Conservation (phyloP, 2,888 invertebrate species). For the Rugalucina vietnamica region DNA sequence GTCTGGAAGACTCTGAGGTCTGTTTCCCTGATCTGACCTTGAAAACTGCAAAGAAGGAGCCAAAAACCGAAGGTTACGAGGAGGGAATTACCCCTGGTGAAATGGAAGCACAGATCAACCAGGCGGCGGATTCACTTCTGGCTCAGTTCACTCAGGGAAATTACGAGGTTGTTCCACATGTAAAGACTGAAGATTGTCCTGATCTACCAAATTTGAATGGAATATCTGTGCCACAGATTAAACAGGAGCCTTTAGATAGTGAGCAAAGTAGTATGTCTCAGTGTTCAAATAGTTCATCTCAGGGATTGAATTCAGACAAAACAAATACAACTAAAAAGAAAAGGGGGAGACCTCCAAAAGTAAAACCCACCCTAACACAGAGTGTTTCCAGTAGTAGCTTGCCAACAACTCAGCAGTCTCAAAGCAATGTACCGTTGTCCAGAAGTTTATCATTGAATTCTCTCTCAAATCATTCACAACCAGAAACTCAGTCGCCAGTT, state of each 20-base stretch:
- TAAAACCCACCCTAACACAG: not conserved
- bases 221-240: not conserved
- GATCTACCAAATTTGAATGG: not conserved
- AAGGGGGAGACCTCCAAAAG: not conserved
- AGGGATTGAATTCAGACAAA: not conserved
- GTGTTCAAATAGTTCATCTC: not conserved
- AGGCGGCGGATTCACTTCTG: not conserved
- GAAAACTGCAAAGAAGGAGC: constrained; percentile 73
- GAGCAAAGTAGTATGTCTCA: not conserved
- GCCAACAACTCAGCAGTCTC: not conserved
- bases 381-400: not conserved
- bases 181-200: not conserved
- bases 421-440: not conserved
- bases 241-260: not conserved
- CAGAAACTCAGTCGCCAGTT: not conserved
- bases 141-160: constrained; percentile 17
- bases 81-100: constrained; percentile 12
- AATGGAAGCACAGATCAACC: not conserved
- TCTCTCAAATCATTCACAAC: not conserved
- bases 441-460: not conserved
- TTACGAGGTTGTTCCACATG: constrained; percentile 51
- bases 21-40: constrained; percentile 81
- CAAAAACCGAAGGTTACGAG: constrained; percentile 35
- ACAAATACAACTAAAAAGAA: not conserved
- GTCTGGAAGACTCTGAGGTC: constrained; percentile 81